Evolutionary conservation across 2,888 invertebrate species (phyloP).

Genomic region (Phaonia tiefii): DNA sequence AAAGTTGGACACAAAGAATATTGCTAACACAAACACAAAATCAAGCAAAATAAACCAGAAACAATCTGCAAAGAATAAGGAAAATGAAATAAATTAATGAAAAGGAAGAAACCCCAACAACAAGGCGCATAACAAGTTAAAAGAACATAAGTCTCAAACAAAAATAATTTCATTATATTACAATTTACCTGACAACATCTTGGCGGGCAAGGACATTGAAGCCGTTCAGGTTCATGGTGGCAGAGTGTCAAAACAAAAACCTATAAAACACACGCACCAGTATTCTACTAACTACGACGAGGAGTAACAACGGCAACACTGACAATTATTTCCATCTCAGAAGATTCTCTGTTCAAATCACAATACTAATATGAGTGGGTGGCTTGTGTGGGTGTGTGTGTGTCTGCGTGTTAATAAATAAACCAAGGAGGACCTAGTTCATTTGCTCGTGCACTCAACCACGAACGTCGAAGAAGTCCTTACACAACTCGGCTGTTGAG

Average conservation of each 20-base stretch:
- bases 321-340: not conserved
- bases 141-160: not conserved
- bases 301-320: not conserved
- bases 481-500: not conserved
- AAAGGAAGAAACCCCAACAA: not conserved
- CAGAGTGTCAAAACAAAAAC: slow-evolving; percentile 19
- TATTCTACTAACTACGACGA: not conserved
- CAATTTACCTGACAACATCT: not conserved
- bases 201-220: not conserved
- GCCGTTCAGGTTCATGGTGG: not conserved
- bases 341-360: not conserved
- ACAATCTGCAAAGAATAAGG: not conserved
- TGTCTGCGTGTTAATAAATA: too few species aligned
- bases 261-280: not conserved
- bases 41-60: slow-evolving; percentile 5
- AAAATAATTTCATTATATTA: slow-evolving; percentile 30
- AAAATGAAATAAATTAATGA: not conserved
- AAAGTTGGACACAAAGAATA: too few species aligned
- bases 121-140: not conserved
- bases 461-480: not conserved
- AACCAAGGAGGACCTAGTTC: too few species aligned
- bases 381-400: not conserved
- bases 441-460: too few species aligned
- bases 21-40: not conserved
- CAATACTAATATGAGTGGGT: slow-evolving; percentile 13